Base-by-base conservation (phyloP, 35 echinoderm and acorn worm species). In the Anneissia japonica region DNA sequence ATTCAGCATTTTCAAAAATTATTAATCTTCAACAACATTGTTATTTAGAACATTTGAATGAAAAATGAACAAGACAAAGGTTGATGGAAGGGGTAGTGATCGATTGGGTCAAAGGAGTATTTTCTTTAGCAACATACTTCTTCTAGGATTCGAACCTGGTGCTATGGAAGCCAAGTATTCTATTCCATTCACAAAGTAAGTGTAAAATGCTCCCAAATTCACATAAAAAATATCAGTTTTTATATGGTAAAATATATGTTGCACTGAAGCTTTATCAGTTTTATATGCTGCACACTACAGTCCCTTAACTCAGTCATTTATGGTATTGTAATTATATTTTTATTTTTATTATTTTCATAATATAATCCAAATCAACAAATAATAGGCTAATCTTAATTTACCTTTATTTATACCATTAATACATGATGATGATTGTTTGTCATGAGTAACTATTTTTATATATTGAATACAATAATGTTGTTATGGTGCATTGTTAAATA, bases 131-230 rank as follows among this genome's bases (percentile, higher is more conserved):
- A 93, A 90, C 81, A 78, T 97, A 0, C 79, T 93, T 34, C 77
- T 97, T 56, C 90, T 97, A 32, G 95, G 95, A 32, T 97, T 97
- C 83, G 91, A 93, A 33, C 86, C 91, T 5, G 80, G 77, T 32
- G 88, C 84, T 30, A 90, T 90, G 86, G 95, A 97, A 51, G 82
- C 81, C 16, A 91, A 82, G 51, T 83, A 91, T 39, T 88, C 84
- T 32, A 89, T 91, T 56, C 95, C 88, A 85, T 97, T 97, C 34
- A 93, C 88, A 84, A 97, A 87, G 95, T 97, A 82, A 83, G 83
- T 83, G 34, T 21, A 16, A 40, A 0, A 46, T 4, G 35, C 4
- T 30, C n/a, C n/a, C n/a, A n/a, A n/a, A n/a, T 30, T 38, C 51
- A 45, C 46, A 84, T 3, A 32, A 39, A 35, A 32, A 1, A 73